phyloP scores from a whole-genome alignment of 2,797 vertebrate genomes.

The Sebastes goodei region DNA sequence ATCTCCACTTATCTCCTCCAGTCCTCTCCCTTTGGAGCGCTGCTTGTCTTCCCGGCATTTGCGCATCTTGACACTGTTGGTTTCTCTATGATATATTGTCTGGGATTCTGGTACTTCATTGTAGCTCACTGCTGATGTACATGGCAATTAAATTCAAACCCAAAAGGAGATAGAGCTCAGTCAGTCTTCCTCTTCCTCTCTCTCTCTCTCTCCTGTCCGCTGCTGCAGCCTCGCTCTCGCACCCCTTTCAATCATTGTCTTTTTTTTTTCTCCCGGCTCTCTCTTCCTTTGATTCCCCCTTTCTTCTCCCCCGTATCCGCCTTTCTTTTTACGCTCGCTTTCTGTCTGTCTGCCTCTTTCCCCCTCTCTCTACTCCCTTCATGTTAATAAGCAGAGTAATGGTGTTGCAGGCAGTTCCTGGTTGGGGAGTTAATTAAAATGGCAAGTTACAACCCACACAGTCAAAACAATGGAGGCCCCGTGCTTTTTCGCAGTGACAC shows the following conservation, averaged over 20 bases:
- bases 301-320: slow-evolving; percentile 32
- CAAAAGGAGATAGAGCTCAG: slow-evolving; percentile 61
- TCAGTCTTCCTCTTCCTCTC: not conserved
- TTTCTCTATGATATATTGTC: slow-evolving; percentile 76
- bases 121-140: slow-evolving; percentile 69
- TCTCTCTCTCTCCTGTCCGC: not conserved
- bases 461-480: slow-evolving; percentile 80
- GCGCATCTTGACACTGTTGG: slow-evolving; percentile 69
- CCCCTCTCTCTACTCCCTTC: slow-evolving; percentile 50
- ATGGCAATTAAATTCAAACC: slow-evolving; percentile 78
- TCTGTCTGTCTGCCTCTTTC: slow-evolving; percentile 27
- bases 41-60: slow-evolving; percentile 56
- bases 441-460: slow-evolving; percentile 82
- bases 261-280: slow-evolving; percentile 14
- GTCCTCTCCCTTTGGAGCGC: slow-evolving; percentile 62
- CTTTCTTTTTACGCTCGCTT: slow-evolving; percentile 27
- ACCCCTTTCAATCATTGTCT: slow-evolving; percentile 69
- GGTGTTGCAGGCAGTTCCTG: slow-evolving; percentile 75
- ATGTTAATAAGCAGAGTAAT: slow-evolving; percentile 78
- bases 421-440: slow-evolving; percentile 86
- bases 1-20: slow-evolving; percentile 75
- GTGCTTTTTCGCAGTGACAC: slow-evolving; percentile 66
- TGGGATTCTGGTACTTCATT: slow-evolving; percentile 63
- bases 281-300: slow-evolving; percentile 54
- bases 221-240: slow-evolving; percentile 35